Evolutionary conservation across 2,113 vertebrate species (phyloP).

Genomic region (Leptodactylus fuscus): DNA sequence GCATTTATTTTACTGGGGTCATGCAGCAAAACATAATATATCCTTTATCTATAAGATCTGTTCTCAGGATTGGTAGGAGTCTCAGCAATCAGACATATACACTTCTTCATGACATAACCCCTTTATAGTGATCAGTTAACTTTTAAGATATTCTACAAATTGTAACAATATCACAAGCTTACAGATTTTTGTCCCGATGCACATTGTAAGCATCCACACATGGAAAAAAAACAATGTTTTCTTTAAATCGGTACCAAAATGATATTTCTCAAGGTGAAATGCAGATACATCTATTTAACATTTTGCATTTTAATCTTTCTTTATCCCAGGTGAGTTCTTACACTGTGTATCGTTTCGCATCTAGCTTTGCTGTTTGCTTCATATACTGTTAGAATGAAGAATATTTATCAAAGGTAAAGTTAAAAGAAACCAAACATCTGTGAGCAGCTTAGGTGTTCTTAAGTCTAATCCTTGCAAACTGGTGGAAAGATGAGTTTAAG

Average conservation of each 20-base stretch:
- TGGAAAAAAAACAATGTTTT: background rate
- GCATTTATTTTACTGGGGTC: too few species aligned
- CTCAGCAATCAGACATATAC: too few species aligned
- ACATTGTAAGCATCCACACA: background rate
- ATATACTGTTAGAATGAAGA: slow-evolving; percentile 47
- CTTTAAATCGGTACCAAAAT: slow-evolving; percentile 2
- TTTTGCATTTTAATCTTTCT: slow-evolving; percentile 49
- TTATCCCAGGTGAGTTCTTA: slow-evolving; percentile 24
- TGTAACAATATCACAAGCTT: background rate
- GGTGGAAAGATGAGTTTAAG: slow-evolving; percentile 26
- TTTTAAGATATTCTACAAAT: too few species aligned
- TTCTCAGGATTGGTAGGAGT: too few species aligned
- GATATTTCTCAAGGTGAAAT: slow-evolving; percentile 33
- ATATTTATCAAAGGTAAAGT: slow-evolving; percentile 50
- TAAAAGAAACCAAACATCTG: slow-evolving; percentile 46
- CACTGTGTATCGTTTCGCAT: slow-evolving; percentile 24
- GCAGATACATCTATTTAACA: slow-evolving; percentile 26
- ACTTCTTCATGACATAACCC: too few species aligned
- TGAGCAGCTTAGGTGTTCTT: slow-evolving; percentile 54
- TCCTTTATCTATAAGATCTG: too few species aligned
- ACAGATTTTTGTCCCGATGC: background rate
- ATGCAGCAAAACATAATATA: too few species aligned
- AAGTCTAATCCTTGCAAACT: slow-evolving; percentile 50
- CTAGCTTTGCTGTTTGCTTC: slow-evolving; percentile 26
- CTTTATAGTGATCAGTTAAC: too few species aligned